Conservation (phyloP, 2,113 vertebrate genomes). For the Conger conger region DNA sequence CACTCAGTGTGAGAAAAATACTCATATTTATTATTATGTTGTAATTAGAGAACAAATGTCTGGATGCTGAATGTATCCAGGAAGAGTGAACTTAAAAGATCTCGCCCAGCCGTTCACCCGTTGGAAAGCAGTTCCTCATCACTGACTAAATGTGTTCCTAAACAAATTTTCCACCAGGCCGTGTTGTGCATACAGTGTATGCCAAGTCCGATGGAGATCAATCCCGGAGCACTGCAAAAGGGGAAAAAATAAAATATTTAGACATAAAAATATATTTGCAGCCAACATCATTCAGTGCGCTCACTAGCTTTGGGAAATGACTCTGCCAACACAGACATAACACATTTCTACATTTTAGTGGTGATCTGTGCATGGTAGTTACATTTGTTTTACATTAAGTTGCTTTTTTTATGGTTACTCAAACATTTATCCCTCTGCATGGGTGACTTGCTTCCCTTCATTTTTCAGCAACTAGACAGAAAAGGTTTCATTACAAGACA, state of each 20-base stretch:
- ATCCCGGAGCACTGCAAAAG: background rate
- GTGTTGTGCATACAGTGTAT: constrained; percentile 26
- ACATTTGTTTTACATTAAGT: no score
- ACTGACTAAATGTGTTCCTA: constrained; percentile 28
- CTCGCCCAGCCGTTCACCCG: constrained; percentile 39
- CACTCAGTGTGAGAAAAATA: constrained; percentile 31
- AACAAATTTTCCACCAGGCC: constrained; percentile 24
- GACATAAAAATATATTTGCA: constrained; percentile 41
- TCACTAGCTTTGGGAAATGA: constrained; percentile 20
- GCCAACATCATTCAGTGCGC: constrained; percentile 13
- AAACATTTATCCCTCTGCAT: no score
- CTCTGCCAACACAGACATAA: constrained; percentile 9
- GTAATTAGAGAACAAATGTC: constrained; percentile 10
- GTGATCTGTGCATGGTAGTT: no score
- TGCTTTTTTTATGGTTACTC: no score
- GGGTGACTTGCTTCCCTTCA: no score
- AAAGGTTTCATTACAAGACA: no score
- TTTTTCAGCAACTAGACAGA: no score
- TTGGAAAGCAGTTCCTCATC: constrained; percentile 24
- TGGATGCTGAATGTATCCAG: constrained; percentile 27
- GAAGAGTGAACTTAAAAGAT: constrained; percentile 26
- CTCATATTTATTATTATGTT: constrained; percentile 7
- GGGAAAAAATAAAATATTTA: constrained; percentile 18
- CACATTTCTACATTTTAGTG: no score
- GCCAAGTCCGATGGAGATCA: constrained; percentile 27